Conservation (phyloP, 1,140 invertebrate genomes). For the Cydia splendana region DNA sequence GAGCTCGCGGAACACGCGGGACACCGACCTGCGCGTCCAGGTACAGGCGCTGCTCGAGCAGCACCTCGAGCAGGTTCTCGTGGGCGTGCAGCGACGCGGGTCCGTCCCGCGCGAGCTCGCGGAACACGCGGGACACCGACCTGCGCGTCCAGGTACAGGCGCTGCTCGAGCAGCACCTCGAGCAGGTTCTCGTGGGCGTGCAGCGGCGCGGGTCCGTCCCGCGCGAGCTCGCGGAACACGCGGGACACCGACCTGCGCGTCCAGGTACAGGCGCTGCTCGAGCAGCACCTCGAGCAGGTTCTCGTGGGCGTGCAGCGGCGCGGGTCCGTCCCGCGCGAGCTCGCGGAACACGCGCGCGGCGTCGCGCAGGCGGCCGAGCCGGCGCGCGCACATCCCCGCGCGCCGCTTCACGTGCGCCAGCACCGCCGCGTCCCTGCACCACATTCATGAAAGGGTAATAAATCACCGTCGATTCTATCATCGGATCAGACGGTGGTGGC, state of each 20-base stretch:
- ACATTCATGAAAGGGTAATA: too few species aligned
- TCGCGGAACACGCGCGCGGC: conserved; percentile 98
- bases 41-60: conserved; percentile 97
- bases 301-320: conserved; percentile 98
- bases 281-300: conserved; percentile 97
- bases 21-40: conserved; percentile 85
- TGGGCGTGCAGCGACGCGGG: conserved; percentile 98
- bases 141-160: too few species aligned
- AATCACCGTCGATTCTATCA: too few species aligned
- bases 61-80: conserved; percentile 97
- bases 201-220: too few species aligned
- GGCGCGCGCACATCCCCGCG: conserved; percentile 97
- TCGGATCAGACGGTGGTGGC: too few species aligned
- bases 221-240: background rate
- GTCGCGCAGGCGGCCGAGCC: conserved; percentile 95
- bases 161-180: too few species aligned
- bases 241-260: conserved; percentile 95
- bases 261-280: conserved; percentile 98
- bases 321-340: conserved; percentile 97
- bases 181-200: too few species aligned
- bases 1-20: conserved; percentile 82
- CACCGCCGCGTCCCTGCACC: conserved; percentile 95
- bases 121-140: conserved; percentile 80
- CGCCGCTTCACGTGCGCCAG: conserved; percentile 96
- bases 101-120: conserved; percentile 98